These are phyloP conservation scores for Bagarius yarrelli DNA, from an alignment of 2,113 vertebrate species.

Conservation along the genomic window DNA sequence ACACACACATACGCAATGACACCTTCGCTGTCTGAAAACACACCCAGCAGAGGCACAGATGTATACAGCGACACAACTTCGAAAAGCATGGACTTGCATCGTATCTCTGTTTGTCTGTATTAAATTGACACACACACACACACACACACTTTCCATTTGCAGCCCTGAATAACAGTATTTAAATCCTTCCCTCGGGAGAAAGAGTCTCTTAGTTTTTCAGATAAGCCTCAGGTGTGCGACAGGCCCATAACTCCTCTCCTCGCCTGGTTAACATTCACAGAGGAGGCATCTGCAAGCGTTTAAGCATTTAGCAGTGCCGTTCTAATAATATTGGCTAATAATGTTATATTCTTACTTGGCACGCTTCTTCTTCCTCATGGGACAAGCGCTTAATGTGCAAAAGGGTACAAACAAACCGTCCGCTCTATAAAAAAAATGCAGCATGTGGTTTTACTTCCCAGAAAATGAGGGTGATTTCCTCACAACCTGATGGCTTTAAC, in stretches of 20 bases:
- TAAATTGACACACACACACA: conserved; percentile 31
- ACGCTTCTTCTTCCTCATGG: conserved; percentile 37
- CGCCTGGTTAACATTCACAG: conserved; percentile 34
- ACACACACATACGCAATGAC: background rate
- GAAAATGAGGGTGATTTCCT: conserved; percentile 63
- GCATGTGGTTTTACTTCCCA: conserved; percentile 70
- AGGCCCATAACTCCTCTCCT: conserved; percentile 19
- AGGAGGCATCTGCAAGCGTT: conserved; percentile 52
- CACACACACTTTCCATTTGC: background rate
- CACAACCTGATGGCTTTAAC: conserved; percentile 56
- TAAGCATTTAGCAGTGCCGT: conserved; percentile 40
- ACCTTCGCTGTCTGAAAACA: background rate
- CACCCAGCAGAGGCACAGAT: background rate
- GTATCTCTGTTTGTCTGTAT: background rate
- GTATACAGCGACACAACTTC: background rate
- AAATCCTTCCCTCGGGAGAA: conserved; percentile 6
- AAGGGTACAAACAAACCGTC: conserved; percentile 1
- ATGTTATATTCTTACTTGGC: conserved; percentile 22
- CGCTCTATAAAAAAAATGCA: conserved; percentile 32
- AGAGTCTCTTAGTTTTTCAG: conserved; percentile 40
- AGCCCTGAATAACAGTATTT: conserved; percentile 30
- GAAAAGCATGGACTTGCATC: background rate
- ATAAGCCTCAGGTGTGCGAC: conserved; percentile 46
- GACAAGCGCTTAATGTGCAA: conserved; percentile 11
- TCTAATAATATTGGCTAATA: conserved; percentile 27